phyloP scores from a whole-genome alignment of 1,140 invertebrate genomes.

The Sminthurinus signatus region DNA sequence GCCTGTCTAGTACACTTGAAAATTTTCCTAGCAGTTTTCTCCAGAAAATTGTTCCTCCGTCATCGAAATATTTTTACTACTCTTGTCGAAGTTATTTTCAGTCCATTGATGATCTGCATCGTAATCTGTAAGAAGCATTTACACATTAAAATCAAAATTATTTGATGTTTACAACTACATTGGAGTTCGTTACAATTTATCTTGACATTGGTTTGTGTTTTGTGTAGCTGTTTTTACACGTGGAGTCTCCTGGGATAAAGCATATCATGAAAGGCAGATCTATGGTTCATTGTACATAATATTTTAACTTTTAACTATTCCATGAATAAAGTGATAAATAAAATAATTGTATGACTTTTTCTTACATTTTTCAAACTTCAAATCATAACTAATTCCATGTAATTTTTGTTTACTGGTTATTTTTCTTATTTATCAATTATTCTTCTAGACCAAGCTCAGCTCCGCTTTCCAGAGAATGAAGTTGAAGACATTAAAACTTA shows the following conservation, averaged over 20 bases:
- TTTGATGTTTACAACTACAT: too few species aligned
- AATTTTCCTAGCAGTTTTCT: conserved; percentile 10
- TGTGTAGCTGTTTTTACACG: too few species aligned
- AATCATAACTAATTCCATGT: too few species aligned
- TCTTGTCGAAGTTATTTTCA: conserved; percentile 11
- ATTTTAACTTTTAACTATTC: too few species aligned
- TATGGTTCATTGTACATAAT: background rate
- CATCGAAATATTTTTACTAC: conserved; percentile 7
- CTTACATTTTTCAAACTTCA: too few species aligned
- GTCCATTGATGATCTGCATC: background rate
- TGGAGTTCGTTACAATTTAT: too few species aligned
- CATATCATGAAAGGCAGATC: conserved; percentile 1
- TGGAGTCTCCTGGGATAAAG: conserved; percentile 14
- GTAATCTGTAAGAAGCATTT: background rate
- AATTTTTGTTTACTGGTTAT: too few species aligned
- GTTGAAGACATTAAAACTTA: background rate
- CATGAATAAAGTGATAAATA: too few species aligned
- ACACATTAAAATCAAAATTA: too few species aligned
- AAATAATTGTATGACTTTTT: too few species aligned
- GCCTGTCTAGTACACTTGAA: background rate
- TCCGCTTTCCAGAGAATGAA: background rate
- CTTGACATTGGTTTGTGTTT: too few species aligned
- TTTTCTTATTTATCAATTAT: too few species aligned
- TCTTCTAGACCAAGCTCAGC: background rate
- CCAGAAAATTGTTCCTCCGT: conserved; percentile 12